These are phyloP conservation scores for Drosophila elegans DNA, from an alignment of 1,140 invertebrate genomes.

Conservation along the genomic window DNA sequence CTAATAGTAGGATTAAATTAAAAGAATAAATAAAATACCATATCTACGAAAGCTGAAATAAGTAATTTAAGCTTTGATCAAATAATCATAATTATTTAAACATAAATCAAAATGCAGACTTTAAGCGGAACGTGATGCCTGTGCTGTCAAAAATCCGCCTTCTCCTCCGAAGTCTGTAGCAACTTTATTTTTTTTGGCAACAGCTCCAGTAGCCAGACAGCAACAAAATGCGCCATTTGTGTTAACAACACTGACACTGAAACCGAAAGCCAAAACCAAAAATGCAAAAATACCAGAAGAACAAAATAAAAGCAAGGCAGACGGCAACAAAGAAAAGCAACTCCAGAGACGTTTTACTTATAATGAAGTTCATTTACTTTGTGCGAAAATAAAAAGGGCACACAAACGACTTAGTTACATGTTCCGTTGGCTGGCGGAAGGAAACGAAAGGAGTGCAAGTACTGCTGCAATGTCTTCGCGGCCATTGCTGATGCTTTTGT, in stretches of 20 bases:
- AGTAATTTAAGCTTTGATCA: not conserved
- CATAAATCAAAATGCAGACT: not conserved
- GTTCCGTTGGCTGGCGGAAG: slow-evolving; percentile 44
- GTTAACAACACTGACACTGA: slow-evolving; percentile 44
- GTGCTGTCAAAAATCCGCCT: slow-evolving; percentile 8
- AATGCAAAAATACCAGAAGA: slow-evolving; percentile 13
- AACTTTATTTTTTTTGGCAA: slow-evolving; percentile 8
- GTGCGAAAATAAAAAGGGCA: slow-evolving; percentile 49
- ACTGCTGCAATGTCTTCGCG: slow-evolving; percentile 37
- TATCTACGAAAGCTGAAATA: not conserved
- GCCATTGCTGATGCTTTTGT: slow-evolving; percentile 50
- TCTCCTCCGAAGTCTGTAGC: slow-evolving; percentile 4
- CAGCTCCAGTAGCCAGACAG: slow-evolving; percentile 10
- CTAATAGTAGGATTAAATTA: too few relatives aligned
- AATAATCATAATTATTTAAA: not conserved
- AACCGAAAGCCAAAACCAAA: slow-evolving; percentile 48
- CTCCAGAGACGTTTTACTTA: slow-evolving; percentile 56
- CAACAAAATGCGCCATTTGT: slow-evolving; percentile 18
- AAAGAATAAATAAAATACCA: too few relatives aligned
- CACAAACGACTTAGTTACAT: slow-evolving; percentile 66
- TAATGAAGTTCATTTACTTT: slow-evolving; percentile 78
- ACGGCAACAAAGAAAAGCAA: slow-evolving; percentile 2
- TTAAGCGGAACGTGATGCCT: slow-evolving; percentile 12
- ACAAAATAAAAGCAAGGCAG: slow-evolving; percentile 1
- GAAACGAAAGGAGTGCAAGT: slow-evolving; percentile 37